Base-by-base conservation (phyloP, 2,797 vertebrate species). In the Diceros bicornis region DNA sequence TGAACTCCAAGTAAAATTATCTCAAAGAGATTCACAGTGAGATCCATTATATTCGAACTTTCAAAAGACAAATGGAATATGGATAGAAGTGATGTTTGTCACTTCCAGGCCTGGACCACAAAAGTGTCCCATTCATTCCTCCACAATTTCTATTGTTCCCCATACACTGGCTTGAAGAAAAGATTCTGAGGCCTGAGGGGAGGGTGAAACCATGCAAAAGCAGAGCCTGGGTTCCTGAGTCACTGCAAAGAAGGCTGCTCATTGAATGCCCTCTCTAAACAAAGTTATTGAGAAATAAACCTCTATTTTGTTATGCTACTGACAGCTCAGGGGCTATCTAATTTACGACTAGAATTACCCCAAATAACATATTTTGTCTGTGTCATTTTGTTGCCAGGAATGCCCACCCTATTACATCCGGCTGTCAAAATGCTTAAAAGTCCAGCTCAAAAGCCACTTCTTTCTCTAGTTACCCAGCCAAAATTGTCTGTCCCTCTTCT, bases 351-450 rank as follows among this genome's bases (percentile, higher is more conserved):
- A 96, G 32, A 4, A 50, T 72, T 89, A 32, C 14, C 17, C 10
- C 50, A 64, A 85, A 27, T 64, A 62, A 37, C 8, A 8, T 47
- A 77, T 12, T 91, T 96, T 82, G n/a, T 13, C 41, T 68, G 20
- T 68, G 55, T 69, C 52, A 41, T 91, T 91, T 41, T 81, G 47
- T 72, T 81, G 57, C 10, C 44, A 84, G 32, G 17, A 59, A 50
- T 66, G 8, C 11, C 20, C 21, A 77, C 23, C 29, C 18, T 82
- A 77, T 68, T 75, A 37, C 13, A 68, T 41, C 34, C 62, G 8
- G 68, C 17, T 85, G 25, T 90, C 68, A 86, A 81, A 90, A 97
- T 83, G 20, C 32, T 90, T 91, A n/a, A 77, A 93, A 64, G 41
- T 66, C 7, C 41, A 69, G 78, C 14, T 82, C 59, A 86, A 93